Evolutionary conservation across 2,888 invertebrate species (phyloP).

Genomic region (Quadriops clusia): DNA sequence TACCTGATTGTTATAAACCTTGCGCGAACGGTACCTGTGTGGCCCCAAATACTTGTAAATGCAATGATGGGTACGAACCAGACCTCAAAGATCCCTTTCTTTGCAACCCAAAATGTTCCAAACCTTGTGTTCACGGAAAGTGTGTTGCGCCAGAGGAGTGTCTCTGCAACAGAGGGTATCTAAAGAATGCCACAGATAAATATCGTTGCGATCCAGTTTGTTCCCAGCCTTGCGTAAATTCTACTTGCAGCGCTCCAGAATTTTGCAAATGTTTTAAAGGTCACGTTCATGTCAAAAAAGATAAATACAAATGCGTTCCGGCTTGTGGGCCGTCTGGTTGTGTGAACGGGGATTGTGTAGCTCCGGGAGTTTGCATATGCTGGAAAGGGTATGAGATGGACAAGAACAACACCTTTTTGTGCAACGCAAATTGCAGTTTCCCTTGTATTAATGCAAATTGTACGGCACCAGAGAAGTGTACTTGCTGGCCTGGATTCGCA

Average conservation of each 20-base stretch:
- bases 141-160: constrained; percentile 9
- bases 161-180: constrained; percentile 8
- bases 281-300: constrained; percentile 1
- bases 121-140: constrained; percentile 7
- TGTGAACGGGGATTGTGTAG: no score
- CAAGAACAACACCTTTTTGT: no score
- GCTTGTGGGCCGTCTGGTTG: no score
- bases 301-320: no score
- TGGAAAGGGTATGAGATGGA: no score
- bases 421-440: no score
- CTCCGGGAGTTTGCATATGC: no score
- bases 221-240: constrained; percentile 3
- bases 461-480: no score
- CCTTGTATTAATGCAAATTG: no score
- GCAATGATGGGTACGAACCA: constrained; percentile 11
- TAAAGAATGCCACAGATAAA: constrained; percentile 7
- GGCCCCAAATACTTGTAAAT: constrained; percentile 21
- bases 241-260: constrained; percentile 7
- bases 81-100: constrained; percentile 7
- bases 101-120: constrained; percentile 21
- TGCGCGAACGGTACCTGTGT: constrained; percentile 12
- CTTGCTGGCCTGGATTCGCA: no score
- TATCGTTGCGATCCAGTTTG: neutral
- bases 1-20: constrained; percentile 10
- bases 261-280: constrained; percentile 10